A percentile compares a stretch with the other conserved stretches of the same genome.
These are phyloP conservation scores for Agrypnus murinus DNA, from an alignment of 2,888 invertebrate species.

Conservation along the genomic window DNA sequence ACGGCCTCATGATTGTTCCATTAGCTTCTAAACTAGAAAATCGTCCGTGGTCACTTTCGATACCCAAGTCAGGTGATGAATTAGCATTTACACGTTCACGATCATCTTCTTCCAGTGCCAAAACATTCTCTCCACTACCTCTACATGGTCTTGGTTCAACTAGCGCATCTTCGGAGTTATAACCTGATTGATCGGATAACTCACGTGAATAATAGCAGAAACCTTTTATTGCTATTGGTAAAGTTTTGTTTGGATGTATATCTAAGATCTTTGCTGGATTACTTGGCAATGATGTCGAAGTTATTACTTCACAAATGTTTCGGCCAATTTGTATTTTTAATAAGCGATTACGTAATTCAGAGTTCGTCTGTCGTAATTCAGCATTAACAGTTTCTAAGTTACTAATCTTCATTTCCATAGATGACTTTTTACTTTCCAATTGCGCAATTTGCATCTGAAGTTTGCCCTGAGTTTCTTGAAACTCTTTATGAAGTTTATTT, in stretches of 20 bases:
- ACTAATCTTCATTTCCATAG: slow-evolving; percentile 69
- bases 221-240: slow-evolving; percentile 39
- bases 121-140: slow-evolving; percentile 28
- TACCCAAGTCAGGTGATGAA: slow-evolving; percentile 91
- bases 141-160: slow-evolving; percentile 54
- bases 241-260: slow-evolving; percentile 43
- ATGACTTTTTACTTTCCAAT: slow-evolving; percentile 72
- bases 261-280: slow-evolving; percentile 54
- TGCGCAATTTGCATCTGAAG: slow-evolving; percentile 65
- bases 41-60: slow-evolving; percentile 86
- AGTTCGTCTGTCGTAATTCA: slow-evolving; percentile 63
- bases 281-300: slow-evolving; percentile 54
- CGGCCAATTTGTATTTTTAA: slow-evolving; percentile 60
- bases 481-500: slow-evolving; percentile 64
- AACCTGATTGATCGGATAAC: slow-evolving; percentile 69
- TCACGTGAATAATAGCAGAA: slow-evolving; percentile 58
- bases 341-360: slow-evolving; percentile 67
- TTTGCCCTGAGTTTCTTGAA: slow-evolving; percentile 61
- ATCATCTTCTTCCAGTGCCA: slow-evolving; percentile 55
- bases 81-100: slow-evolving; percentile 69
- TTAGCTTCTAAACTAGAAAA: slow-evolving; percentile 79
- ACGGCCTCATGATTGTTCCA: slow-evolving; percentile 70
- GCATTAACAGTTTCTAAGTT: slow-evolving; percentile 69
- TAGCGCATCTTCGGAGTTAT: slow-evolving; percentile 71
- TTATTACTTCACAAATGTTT: slow-evolving; percentile 30